These are phyloP conservation scores for Meteorus colon DNA, from an alignment of 2,888 invertebrate genomes.

Conservation along the genomic window DNA sequence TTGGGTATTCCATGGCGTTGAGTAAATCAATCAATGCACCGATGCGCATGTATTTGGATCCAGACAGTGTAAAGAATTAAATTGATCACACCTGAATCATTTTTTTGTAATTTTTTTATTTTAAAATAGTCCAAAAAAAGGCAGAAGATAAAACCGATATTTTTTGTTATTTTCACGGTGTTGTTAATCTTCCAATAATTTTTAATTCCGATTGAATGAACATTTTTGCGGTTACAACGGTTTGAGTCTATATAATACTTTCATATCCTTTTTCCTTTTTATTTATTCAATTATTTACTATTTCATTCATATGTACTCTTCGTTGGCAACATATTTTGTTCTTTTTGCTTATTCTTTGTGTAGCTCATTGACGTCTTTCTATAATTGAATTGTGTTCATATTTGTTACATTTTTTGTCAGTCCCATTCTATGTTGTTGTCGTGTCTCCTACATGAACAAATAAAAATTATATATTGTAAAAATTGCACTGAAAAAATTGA, in stretches of 20 bases:
- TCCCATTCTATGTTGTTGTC: too few species aligned
- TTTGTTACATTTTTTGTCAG: too few species aligned
- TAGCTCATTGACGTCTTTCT: too few species aligned
- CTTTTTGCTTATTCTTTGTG: too few species aligned
- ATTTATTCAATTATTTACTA: neutral
- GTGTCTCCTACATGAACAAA: too few species aligned
- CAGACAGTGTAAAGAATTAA: constrained; percentile 22
- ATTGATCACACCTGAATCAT: constrained; percentile 22
- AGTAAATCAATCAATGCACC: constrained; percentile 22
- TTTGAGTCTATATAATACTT: neutral
- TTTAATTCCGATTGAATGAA: neutral
- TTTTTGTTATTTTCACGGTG: neutral
- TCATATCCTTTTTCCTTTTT: neutral
- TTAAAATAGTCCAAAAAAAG: neutral
- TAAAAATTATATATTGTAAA: too few species aligned
- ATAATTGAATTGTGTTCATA: too few species aligned
- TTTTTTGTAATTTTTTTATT: constrained; percentile 15
- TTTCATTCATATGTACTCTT: too few species aligned
- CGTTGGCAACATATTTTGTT: too few species aligned
- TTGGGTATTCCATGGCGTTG: neutral
- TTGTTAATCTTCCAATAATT: neutral
- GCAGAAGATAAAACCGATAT: neutral
- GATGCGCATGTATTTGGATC: constrained; percentile 12
- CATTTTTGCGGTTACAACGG: neutral
- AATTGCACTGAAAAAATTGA: too few species aligned